Percentiles rank a stretch among this genome's conserved stretches.
Evolutionary conservation across 1,140 invertebrate genomes (phyloP).

Genomic region (Cydia fagiglandana): DNA sequence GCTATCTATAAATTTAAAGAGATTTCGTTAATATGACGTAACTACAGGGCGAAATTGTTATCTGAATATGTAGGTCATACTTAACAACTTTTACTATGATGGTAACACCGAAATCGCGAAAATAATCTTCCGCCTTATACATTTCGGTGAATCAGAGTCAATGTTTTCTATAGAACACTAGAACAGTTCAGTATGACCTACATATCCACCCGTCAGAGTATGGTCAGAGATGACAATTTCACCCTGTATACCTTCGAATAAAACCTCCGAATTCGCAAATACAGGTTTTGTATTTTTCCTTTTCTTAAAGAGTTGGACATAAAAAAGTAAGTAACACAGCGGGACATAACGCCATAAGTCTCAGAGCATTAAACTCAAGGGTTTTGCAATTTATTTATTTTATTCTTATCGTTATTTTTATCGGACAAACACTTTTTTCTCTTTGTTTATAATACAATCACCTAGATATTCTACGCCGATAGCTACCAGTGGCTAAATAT

Average conservation of each 20-base stretch:
- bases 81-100: too few relatives aligned
- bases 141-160: too few relatives aligned
- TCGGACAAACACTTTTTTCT: not conserved
- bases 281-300: not conserved
- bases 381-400: not conserved
- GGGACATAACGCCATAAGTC: not conserved
- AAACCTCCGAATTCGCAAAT: not conserved
- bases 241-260: not conserved
- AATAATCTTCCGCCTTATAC: too few relatives aligned
- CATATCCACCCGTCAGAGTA: too few relatives aligned
- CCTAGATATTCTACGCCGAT: not conserved
- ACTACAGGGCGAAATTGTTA: too few relatives aligned
- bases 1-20: not conserved
- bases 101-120: too few relatives aligned
- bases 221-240: too few relatives aligned
- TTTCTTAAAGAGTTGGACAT: not conserved
- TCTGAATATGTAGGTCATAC: too few relatives aligned
- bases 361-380: not conserved
- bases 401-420: not conserved
- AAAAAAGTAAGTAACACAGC: not conserved
- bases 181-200: too few relatives aligned
- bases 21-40: not conserved
- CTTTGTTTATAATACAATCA: too few relatives aligned
- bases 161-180: too few relatives aligned
- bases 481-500: constrained; percentile 6